phyloP scores from a whole-genome alignment of 2,797 vertebrate genomes.

The Crenuchus spilurus region DNA sequence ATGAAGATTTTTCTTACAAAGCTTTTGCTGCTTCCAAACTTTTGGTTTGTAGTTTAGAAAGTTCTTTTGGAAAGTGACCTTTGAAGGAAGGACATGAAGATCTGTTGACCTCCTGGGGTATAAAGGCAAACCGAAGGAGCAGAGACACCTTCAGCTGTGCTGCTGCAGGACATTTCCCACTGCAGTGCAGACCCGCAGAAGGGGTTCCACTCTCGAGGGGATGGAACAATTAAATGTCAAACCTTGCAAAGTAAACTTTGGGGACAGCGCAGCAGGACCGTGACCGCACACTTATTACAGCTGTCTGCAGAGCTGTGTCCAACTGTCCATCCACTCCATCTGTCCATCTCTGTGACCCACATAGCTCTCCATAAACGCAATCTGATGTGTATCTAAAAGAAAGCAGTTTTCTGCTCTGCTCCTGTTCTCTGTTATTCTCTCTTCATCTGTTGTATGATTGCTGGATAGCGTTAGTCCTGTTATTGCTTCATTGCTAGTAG shows the following conservation, averaged over 20 bases:
- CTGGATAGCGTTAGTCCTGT: slow-evolving; percentile 36
- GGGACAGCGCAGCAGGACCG: slow-evolving; percentile 21
- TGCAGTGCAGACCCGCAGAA: slow-evolving; percentile 21
- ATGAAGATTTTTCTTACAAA: no score
- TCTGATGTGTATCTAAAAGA: slow-evolving; percentile 5
- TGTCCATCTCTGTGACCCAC: neutral
- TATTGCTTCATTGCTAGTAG: slow-evolving; percentile 18
- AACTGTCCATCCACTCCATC: slow-evolving; percentile 12
- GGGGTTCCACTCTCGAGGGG: slow-evolving; percentile 9
- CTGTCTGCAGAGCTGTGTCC: slow-evolving; percentile 27
- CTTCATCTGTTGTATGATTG: slow-evolving; percentile 6
- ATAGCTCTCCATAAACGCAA: neutral
- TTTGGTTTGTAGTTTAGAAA: neutral
- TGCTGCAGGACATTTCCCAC: neutral
- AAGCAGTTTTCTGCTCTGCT: neutral
- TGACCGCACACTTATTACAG: slow-evolving; percentile 50
- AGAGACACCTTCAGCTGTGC: slow-evolving; percentile 49
- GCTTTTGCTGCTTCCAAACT: neutral
- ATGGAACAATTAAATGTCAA: slow-evolving; percentile 56
- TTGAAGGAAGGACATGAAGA: slow-evolving; percentile 11
- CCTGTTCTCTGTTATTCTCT: slow-evolving; percentile 9
- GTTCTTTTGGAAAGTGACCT: slow-evolving; percentile 13
- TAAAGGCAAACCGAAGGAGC: slow-evolving; percentile 46
- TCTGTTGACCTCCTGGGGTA: slow-evolving; percentile 9
- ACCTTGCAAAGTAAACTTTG: slow-evolving; percentile 44